These are phyloP conservation scores for Papilio xuthus DNA, from an alignment of 1,140 invertebrate species.

Conservation along the genomic window DNA sequence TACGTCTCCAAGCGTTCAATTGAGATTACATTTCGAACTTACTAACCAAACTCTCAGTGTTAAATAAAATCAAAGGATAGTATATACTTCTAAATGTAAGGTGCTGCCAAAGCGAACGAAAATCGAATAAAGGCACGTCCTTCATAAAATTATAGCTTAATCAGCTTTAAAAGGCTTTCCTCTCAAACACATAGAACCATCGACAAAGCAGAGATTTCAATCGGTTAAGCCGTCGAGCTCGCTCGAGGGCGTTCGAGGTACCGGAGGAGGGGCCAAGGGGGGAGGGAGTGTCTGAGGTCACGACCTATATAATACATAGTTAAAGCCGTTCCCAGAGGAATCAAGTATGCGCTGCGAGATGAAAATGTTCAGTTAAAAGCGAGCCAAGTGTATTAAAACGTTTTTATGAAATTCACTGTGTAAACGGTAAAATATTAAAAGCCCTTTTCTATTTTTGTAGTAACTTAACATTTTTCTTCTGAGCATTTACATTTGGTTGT, in stretches of 20 bases:
- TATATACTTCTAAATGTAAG: not conserved
- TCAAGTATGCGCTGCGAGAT: not conserved
- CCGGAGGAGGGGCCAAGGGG: conserved; percentile 6
- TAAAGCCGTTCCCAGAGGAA: conserved; percentile 10
- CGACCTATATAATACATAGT: conserved; percentile 29
- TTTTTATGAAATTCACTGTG: not conserved
- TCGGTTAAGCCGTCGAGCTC: conserved; percentile 7
- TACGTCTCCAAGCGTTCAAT: too few species aligned
- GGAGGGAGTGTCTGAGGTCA: conserved; percentile 7
- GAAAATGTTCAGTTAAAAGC: conserved; percentile 5
- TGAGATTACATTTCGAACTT: not conserved
- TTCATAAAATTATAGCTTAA: conserved; percentile 5
- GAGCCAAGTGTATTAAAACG: not conserved
- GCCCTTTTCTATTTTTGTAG: not conserved
- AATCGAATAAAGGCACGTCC: conserved; percentile 12
- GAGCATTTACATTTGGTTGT: not conserved
- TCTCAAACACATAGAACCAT: not conserved
- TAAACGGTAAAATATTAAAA: not conserved
- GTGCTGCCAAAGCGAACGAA: not conserved
- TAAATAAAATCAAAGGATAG: not conserved
- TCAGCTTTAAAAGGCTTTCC: conserved; percentile 21
- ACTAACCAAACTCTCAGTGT: not conserved
- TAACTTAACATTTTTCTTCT: not conserved
- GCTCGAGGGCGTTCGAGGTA: not conserved
- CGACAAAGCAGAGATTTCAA: conserved; percentile 22